Conservation (phyloP, 1,140 invertebrate species). For the Glossosoma conforme region DNA sequence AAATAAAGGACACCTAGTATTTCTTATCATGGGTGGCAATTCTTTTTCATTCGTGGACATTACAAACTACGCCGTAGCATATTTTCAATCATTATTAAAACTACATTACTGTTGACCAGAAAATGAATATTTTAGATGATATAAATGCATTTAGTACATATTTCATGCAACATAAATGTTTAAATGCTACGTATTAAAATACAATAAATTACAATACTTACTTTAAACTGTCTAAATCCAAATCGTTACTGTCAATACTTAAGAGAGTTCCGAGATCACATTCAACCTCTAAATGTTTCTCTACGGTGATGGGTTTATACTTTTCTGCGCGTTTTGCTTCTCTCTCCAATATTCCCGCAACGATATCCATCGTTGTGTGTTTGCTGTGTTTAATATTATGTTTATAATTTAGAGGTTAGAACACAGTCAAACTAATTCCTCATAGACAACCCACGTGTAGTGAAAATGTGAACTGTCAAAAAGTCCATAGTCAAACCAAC, state of each 20-base stretch:
- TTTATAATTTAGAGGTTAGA: no score
- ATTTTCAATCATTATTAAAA: slow-evolving; percentile 18
- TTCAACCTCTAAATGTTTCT: slow-evolving; percentile 68
- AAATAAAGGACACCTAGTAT: not conserved
- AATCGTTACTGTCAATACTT: slow-evolving; percentile 61
- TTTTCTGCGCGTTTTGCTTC: slow-evolving; percentile 56
- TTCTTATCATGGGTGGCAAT: not conserved
- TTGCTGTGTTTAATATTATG: no score
- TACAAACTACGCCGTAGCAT: not conserved
- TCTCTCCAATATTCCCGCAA: slow-evolving; percentile 58
- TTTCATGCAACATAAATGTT: not conserved
- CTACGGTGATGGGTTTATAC: slow-evolving; percentile 62
- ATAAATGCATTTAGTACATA: not conserved
- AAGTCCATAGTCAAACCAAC: no score
- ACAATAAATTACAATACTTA: slow-evolving; percentile 11
- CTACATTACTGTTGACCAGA: not conserved
- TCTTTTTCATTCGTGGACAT: not conserved
- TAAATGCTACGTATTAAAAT: not conserved
- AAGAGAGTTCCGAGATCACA: slow-evolving; percentile 65
- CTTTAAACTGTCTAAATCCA: slow-evolving; percentile 45
- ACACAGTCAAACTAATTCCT: no score
- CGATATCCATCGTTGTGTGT: slow-evolving; percentile 56
- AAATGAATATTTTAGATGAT: not conserved
- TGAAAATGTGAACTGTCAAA: no score
- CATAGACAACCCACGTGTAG: no score